Evolutionary conservation across 1,140 invertebrate species (phyloP).

Genomic region (Neodiprion pinetum): DNA sequence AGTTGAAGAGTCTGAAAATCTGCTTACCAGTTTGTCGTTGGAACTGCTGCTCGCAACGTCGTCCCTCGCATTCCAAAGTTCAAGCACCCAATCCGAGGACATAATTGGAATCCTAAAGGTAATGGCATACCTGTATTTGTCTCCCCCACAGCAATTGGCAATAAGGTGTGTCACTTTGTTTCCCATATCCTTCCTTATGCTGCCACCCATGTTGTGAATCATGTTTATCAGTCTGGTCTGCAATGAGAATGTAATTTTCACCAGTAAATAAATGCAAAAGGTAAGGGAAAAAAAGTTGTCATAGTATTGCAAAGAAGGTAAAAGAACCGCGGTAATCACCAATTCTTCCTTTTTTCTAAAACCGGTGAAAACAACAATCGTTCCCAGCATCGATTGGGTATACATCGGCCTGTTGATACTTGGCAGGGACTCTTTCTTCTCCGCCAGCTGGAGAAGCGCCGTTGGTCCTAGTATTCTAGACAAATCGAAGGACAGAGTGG

Average conservation of each 20-base stretch:
- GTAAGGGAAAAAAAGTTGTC: no score
- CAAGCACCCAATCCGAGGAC: slow-evolving; percentile 84
- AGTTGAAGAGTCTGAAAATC: slow-evolving; percentile 11
- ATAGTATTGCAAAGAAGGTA: not conserved
- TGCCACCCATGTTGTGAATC: slow-evolving; percentile 94
- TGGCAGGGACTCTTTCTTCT: slow-evolving; percentile 72
- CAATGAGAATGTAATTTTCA: slow-evolving; percentile 39
- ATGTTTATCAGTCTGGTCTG: slow-evolving; percentile 83
- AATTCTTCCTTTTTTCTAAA: slow-evolving; percentile 87
- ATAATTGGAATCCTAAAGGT: slow-evolving; percentile 90
- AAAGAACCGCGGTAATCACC: slow-evolving; percentile 64
- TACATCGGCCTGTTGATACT: slow-evolving; percentile 82
- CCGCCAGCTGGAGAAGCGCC: slow-evolving; percentile 77
- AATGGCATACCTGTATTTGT: slow-evolving; percentile 87
- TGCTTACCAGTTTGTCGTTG: slow-evolving; percentile 68
- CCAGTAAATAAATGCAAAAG: not conserved
- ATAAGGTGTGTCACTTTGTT: slow-evolving; percentile 92
- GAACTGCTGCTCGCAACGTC: slow-evolving; percentile 71
- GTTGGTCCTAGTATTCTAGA: slow-evolving; percentile 77
- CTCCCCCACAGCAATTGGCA: slow-evolving; percentile 82
- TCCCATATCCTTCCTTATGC: slow-evolving; percentile 87
- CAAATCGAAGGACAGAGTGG: slow-evolving; percentile 18
- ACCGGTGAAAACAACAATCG: slow-evolving; percentile 88
- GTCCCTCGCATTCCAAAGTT: slow-evolving; percentile 82
- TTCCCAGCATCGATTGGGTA: slow-evolving; percentile 84